phyloP scores from a whole-genome alignment of 2,888 invertebrate genomes.

The Rotaria magnacalcarata region DNA sequence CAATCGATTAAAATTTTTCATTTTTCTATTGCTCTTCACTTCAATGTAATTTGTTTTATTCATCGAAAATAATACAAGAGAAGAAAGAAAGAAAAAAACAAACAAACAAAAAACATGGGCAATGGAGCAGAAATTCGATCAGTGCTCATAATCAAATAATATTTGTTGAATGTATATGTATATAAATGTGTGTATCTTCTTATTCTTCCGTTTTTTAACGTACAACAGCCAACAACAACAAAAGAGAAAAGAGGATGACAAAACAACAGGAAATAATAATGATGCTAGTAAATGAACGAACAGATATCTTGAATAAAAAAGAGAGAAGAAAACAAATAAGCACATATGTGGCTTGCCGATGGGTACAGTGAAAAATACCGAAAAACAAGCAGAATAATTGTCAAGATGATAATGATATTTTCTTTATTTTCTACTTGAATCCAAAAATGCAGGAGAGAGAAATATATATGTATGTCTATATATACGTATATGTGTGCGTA shows the following conservation, averaged over 20 bases:
- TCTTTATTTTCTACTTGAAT: neutral
- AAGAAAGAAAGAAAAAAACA: slow-evolving; percentile 2
- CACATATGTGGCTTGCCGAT: neutral
- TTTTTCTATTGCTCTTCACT: neutral
- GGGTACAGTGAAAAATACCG: neutral
- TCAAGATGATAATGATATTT: neutral
- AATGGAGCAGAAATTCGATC: slow-evolving; percentile 24
- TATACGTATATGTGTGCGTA: neutral
- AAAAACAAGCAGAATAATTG: neutral
- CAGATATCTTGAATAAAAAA: neutral
- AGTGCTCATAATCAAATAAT: neutral
- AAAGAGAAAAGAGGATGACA: neutral
- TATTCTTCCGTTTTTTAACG: neutral
- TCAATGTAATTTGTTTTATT: neutral
- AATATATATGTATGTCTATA: neutral
- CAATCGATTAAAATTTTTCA: too few species aligned
- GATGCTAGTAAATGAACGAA: neutral
- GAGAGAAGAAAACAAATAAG: neutral
- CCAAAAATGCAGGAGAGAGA: neutral
- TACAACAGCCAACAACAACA: slow-evolving; percentile 25
- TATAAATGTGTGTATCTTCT: neutral
- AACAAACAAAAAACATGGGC: neutral
- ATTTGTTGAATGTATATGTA: slow-evolving; percentile 8
- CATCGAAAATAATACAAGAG: slow-evolving; percentile 18
- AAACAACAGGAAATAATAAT: slow-evolving; percentile 14